These are phyloP conservation scores for Tarsius wallacei DNA, from an alignment of 2,797 vertebrate genomes.

Conservation along the genomic window DNA sequence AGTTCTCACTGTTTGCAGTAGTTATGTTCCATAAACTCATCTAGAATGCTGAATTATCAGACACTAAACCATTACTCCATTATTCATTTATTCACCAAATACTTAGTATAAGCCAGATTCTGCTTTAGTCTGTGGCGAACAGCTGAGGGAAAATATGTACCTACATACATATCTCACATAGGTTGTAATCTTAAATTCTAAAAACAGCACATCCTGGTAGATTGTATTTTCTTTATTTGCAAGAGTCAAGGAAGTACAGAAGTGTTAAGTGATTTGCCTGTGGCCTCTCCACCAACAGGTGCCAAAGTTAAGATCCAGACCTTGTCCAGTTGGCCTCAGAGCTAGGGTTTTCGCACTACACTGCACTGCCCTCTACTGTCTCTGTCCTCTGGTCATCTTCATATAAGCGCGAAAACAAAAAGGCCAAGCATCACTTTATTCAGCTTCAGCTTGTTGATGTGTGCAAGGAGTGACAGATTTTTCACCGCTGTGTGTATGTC, in stretches of 20 bases:
- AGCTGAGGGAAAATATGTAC: not conserved
- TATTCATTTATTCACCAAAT: too few species aligned
- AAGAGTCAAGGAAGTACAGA: conserved; percentile 48
- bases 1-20: conserved; percentile 26
- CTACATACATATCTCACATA: not conserved
- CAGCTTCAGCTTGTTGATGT: not conserved
- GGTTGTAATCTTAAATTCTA: conserved; percentile 44
- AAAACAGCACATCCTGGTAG: conserved; percentile 39
- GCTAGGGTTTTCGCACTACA: conserved; percentile 10
- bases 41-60: not conserved
- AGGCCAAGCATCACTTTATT: not conserved
- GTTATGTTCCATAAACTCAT: conserved; percentile 1
- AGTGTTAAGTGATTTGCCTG: conserved; percentile 33
- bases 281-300: not conserved
- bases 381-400: not conserved
- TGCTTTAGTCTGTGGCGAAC: too few species aligned
- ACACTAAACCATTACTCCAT: not conserved
- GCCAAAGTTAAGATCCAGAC: conserved; percentile 22
- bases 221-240: conserved; percentile 50
- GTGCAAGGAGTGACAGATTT: not conserved
- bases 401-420: not conserved
- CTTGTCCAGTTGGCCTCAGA: not conserved
- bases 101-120: too few species aligned
- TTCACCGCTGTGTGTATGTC: not conserved
- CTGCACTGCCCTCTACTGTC: conserved; percentile 61